Conservation (phyloP, 2,113 vertebrate genomes). For the Tachysurus vachellii region DNA sequence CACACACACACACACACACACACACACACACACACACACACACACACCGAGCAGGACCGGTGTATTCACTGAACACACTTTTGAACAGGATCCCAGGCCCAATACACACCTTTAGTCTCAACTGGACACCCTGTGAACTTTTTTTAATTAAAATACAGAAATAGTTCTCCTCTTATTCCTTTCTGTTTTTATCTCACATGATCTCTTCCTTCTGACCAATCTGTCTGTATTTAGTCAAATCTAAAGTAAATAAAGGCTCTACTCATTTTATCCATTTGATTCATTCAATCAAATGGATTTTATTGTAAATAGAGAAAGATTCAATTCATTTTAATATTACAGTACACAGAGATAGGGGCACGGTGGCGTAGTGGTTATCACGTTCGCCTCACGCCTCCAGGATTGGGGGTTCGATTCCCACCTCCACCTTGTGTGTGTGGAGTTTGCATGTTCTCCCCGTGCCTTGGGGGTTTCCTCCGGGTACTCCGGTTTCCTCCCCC, state of each 20-base stretch:
- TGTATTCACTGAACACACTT: neutral
- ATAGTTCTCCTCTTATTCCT: neutral
- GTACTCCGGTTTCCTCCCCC: too few relatives aligned
- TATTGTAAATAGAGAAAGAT: too few relatives aligned
- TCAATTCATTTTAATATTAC: too few relatives aligned
- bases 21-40: constrained; percentile 49
- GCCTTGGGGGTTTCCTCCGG: too few relatives aligned
- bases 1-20: constrained; percentile 36
- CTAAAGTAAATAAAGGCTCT: neutral
- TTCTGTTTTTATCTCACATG: neutral
- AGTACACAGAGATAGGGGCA: too few relatives aligned
- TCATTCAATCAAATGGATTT: too few relatives aligned
- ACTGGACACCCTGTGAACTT: neutral
- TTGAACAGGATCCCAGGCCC: neutral
- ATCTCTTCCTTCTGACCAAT: neutral
- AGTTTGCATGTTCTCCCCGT: too few relatives aligned
- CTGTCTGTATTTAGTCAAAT: neutral
- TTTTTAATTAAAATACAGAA: neutral
- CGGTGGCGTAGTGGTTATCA: too few relatives aligned
- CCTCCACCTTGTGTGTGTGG: too few relatives aligned
- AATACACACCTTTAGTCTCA: neutral
- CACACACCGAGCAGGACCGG: constrained; percentile 19
- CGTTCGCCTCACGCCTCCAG: too few relatives aligned
- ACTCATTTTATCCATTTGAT: neutral
- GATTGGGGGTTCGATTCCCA: too few relatives aligned